A percentile compares a stretch with the other conserved stretches of the same genome.
Evolutionary conservation across 2,113 vertebrate genomes (phyloP).

Genomic region (Crotophaga sulcirostris): DNA sequence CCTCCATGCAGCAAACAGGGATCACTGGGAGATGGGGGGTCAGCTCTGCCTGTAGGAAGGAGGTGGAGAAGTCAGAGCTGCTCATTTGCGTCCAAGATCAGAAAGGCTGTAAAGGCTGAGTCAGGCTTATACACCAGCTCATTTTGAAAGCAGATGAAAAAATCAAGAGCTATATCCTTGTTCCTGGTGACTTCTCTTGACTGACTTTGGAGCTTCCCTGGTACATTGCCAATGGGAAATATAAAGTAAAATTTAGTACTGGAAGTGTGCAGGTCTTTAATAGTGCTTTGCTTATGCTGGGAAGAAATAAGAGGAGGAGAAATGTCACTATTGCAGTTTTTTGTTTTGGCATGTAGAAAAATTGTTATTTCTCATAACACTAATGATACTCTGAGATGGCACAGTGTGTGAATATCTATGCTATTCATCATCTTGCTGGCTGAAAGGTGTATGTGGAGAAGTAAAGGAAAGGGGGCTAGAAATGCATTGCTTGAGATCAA

Average conservation of each 20-base stretch:
- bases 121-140: not conserved
- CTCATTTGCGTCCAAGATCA: not conserved
- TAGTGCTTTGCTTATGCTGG: not conserved
- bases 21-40: not conserved
- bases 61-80: not conserved
- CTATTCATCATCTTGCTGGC: not conserved
- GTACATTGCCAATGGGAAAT: not conserved
- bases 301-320: not conserved
- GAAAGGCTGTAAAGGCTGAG: not conserved
- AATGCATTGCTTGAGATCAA: not conserved
- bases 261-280: not conserved
- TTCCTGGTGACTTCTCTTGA: not conserved
- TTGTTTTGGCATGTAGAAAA: not conserved
- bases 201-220: not conserved
- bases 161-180: not conserved
- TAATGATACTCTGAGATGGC: not conserved
- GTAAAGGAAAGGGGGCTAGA: not conserved
- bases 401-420: not conserved
- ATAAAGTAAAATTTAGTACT: not conserved
- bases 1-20: not conserved
- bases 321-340: not conserved
- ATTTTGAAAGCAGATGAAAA: not conserved
- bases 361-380: not conserved
- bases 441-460: not conserved
- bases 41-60: not conserved